Evolutionary conservation across 2,113 vertebrate species (phyloP), one percentile per base, ranked within the genome.

Genomic region (Lethenteron reissneri): DNA sequence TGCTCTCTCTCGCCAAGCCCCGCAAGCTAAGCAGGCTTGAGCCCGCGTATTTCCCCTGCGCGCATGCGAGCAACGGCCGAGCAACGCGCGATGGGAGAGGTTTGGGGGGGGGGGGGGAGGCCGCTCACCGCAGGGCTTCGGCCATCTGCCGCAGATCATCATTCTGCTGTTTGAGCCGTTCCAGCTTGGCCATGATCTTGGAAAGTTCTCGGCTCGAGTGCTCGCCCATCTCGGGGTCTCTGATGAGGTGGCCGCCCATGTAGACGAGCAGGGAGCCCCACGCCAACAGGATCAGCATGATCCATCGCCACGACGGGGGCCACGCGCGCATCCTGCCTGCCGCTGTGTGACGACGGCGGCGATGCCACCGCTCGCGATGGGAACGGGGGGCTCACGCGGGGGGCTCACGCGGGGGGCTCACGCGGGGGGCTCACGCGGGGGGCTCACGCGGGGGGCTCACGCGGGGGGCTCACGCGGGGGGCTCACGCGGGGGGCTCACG

Each of bases 291-390:
- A 99, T 91, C 79, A 97, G 87, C 86, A 92, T 92, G 83, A 97
- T 92, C 94, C 94, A 99, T 81, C 91, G 89, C 92, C 94, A 99
- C 77, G 94, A 97, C 76, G 89, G 90, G 75, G 90, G 87, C 94
- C 94, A 99, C 84, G 90, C 85, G 80, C 94, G 87, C 94, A 97
- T 99, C 82, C 90, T 89, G 62, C 62, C 62, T 41, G 25, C 25
- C 4, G 25, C 25, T 41, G 25, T 41, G 25, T 3, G 25, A 41
- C 25, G 25, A 41, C 5, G 25, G 25, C 25, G 25, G 25, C 25
- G 25, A 41, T 6, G 25, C 25, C 25, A 4, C 25, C 25, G 25
- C 25, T 41, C 5, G 25, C 25, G 5, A 41, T 41, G 25, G 25
- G 25, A 41, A 4, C 25, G 25, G 4, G n/a, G 25, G 25, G 25